Base-by-base conservation (phyloP, 2,888 invertebrate genomes). In the Perithous albicinctus region DNA sequence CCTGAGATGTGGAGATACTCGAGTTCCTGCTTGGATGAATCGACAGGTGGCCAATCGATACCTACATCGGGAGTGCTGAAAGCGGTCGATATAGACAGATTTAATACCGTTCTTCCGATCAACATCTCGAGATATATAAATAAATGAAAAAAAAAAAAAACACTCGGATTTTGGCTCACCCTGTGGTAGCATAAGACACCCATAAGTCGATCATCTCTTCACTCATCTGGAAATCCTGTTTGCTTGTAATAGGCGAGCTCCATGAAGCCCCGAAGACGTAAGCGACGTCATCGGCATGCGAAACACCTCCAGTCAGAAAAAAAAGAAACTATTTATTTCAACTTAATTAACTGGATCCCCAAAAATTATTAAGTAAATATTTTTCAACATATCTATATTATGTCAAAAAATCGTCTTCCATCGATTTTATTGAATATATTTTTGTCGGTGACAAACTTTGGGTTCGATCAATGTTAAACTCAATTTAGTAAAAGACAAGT, bases 211-310 rank as follows among this genome's bases (percentile, higher is more conserved):
- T 85, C 76, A 96, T 92, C 0, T 91, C 85, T 6, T 94, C 91
- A 3, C 92, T 91, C 93, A 95, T 95, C 69, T 92, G 90, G 12
- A 87, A 83, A 84, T 95, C 95, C 1, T 93, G 90, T 1, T 92
- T 86, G 0, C 91, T 89, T 29, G 89, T 89, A 4, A 91, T 88
- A 8, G 91, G 88, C 80, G 93, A 88, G 12, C 91, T 78, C 51
- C 80, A 86, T 3, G 32, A 8, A n/a, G n/a, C n/a, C n/a, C 88
- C 92, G 15, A 93, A 93, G 7, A 85, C 0, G 94, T 78, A 80
- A 59, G 79, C 69, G n/a, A 83, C 92, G 85, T 96, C 96, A 85
- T 96, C 96, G 0, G 93, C 95, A 89, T 96, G 96, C 83, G 94
- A 93, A 15, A 94, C 94, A 88, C 96, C 96, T 95, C 92, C 1